These are phyloP conservation scores for Pseudorasbora parva DNA, from an alignment of 2,113 vertebrate genomes.

Conservation along the genomic window DNA sequence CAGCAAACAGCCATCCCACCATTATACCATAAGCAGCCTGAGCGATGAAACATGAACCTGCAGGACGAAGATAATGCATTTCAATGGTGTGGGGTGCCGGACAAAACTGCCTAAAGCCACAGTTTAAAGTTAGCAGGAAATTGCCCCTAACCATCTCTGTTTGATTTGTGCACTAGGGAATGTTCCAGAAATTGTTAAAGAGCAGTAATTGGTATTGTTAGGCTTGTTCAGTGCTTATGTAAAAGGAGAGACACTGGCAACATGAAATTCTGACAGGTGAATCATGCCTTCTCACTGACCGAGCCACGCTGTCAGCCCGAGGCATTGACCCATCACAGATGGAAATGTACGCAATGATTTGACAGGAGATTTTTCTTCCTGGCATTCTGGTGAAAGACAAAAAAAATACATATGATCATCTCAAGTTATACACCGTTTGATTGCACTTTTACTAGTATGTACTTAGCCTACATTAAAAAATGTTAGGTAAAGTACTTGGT, in stretches of 20 bases:
- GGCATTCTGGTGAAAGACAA: not conserved
- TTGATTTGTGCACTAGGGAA: not conserved
- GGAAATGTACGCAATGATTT: conserved; percentile 15
- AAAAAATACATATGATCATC: not conserved
- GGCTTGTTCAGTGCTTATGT: not conserved
- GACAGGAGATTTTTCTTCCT: conserved; percentile 26
- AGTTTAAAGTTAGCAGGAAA: conserved; percentile 25
- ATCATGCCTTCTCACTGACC: not conserved
- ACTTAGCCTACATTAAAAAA: too few species aligned
- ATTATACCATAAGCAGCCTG: conserved; percentile 46
- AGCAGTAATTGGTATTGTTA: conserved; percentile 24
- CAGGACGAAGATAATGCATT: conserved; percentile 37
- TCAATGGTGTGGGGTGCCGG: conserved; percentile 8
- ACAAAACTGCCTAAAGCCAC: conserved; percentile 22
- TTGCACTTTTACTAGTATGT: too few species aligned
- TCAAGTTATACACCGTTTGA: not conserved
- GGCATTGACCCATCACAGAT: conserved; percentile 22
- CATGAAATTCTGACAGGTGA: not conserved
- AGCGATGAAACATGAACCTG: conserved; percentile 39
- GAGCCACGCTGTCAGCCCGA: conserved; percentile 5
- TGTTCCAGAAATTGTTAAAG: conserved; percentile 26
- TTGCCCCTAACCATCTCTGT: conserved; percentile 22
- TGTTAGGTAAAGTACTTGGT: too few species aligned
- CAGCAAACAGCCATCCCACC: conserved; percentile 50
- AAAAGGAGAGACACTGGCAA: not conserved